Evolutionary conservation across 30 jellyfish, hydroid and myxozoan genomes (phyloP), one percentile per base, ranked within the genome.

Genomic region (Euphysa ruthae): DNA sequence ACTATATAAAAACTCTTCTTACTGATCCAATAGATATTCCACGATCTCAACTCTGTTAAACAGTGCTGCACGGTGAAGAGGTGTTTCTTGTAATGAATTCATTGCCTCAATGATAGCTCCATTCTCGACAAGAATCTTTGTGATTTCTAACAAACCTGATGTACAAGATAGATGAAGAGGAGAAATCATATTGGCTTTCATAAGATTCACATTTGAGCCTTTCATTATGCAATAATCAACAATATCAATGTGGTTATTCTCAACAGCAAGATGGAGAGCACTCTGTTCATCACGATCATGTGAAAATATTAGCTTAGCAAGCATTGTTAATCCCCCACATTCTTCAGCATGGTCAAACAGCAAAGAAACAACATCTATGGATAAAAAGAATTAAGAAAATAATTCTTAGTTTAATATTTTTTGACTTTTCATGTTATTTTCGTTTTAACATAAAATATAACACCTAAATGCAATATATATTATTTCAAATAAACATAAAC

Each of bases 211-310:
- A 50, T 91, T 82, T 2, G 99, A 95, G 13, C 99, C 99, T 44
- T 77, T 83, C 0, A 77, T 91, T 18, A 91, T 66, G 35, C 93
- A 83, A 0, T 65, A 72, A 27, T 69, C 79, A n/a, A 91, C 99
- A 31, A 83, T 65, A 15, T 82, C 93, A 24, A 63, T 55, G 49
- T 91, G 95, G 24, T 93, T 95, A 58, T 76, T 82, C 55, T 91
- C 95, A 27, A 84, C 95, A 16, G 99, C 99, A 14, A 82, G 55
- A 62, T 82, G 94, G 21, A 91, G 80, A 2, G 99, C 94, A 3
- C 96, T 91, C 62, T 91, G 95, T 0, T 84, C 94, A 49, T 91
- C 99, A 4, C 97, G 82, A 35, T 88, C 97, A 58, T 88, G 93
- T 38, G 74, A 93, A 73, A 88, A 12, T 2, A 88, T 88, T 94